Evolutionary conservation across 2,888 invertebrate species (phyloP), one percentile per base, ranked within the genome.

Genomic region (Zaprionus obscuricornis): DNA sequence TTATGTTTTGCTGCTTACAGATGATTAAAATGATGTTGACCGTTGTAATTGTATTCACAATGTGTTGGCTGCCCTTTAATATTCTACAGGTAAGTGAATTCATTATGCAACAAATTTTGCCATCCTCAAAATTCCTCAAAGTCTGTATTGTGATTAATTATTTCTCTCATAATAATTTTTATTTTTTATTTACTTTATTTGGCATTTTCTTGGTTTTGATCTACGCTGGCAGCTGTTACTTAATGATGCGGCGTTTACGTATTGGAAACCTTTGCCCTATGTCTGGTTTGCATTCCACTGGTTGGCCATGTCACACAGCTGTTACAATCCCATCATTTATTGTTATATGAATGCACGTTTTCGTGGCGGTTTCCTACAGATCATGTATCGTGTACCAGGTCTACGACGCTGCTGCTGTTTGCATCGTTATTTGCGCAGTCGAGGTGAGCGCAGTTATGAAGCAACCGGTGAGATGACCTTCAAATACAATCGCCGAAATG

Each of bases 21-120:
- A 96, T 96, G 94, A 93, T 96, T 83, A 96, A 96, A 91, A 97
- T 97, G 96, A 96, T 96, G 95, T 94, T 96, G 71, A 95, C 94
- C 0, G 96, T 96, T 8, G 96, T 97, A 6, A 92, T 94, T 37
- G 95, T 96, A 10, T 97, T 96, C 90, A 95, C 95, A 2, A 90
- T 96, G 24, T 96, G 96, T 89, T 97, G 97, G 97, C 91, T 97
- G 39, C 97, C 96, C 0, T 93, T 95, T 87, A 95, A 95, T 88
- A 90, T 93, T 70, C 91, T 94, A 47, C 91, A 92, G 91, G 94
- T 93, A 90, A 92, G 93, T 92, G 5, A n/a, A n/a, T n/a, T n/a
- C n/a, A n/a, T n/a, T n/a, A n/a, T n/a, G n/a, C n/a, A n/a, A n/a
- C n/a, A n/a, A n/a, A n/a, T n/a, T n/a, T n/a, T n/a, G n/a, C n/a